Percentiles rank a stretch among this genome's conserved stretches.
These are phyloP conservation scores for Cynopterus sphinx DNA, from an alignment of 2,797 vertebrate genomes.

Conservation along the genomic window DNA sequence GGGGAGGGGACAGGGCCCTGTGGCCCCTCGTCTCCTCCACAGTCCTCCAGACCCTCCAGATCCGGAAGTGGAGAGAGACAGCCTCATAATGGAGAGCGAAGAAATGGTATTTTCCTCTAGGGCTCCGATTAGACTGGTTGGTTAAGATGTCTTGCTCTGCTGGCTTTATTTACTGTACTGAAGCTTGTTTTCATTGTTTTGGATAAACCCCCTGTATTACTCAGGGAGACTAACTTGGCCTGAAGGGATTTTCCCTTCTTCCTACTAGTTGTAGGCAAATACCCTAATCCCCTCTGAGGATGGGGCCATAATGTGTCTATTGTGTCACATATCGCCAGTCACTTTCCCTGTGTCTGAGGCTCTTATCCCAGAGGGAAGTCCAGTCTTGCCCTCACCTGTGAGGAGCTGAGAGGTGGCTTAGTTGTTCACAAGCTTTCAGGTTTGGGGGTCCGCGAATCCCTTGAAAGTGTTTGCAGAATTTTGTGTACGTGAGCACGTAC, in stretches of 20 bases:
- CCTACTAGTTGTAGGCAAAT: constrained; percentile 10
- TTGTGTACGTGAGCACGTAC: neutral
- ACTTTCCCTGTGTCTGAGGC: neutral
- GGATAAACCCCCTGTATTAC: constrained; percentile 4
- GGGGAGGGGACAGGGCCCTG: neutral
- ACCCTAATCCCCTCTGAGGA: neutral
- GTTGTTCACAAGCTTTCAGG: neutral
- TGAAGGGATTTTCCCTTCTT: neutral
- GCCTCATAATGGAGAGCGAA: constrained; percentile 6
- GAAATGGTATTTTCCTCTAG: constrained; percentile 43
- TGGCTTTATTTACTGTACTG: neutral
- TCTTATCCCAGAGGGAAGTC: neutral
- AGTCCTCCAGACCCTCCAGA: neutral
- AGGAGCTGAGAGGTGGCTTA: neutral
- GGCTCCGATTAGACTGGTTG: constrained; percentile 4
- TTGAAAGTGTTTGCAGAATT: neutral
- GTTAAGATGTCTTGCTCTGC: neutral
- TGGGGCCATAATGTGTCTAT: neutral
- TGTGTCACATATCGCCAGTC: neutral
- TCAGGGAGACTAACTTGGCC: neutral
- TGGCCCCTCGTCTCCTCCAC: neutral
- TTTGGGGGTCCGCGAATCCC: neutral
- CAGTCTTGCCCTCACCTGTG: neutral
- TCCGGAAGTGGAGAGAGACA: neutral
- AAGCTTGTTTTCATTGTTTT: neutral